phyloP scores from a whole-genome alignment of 2,888 invertebrate species.

The Elegia similella region DNA sequence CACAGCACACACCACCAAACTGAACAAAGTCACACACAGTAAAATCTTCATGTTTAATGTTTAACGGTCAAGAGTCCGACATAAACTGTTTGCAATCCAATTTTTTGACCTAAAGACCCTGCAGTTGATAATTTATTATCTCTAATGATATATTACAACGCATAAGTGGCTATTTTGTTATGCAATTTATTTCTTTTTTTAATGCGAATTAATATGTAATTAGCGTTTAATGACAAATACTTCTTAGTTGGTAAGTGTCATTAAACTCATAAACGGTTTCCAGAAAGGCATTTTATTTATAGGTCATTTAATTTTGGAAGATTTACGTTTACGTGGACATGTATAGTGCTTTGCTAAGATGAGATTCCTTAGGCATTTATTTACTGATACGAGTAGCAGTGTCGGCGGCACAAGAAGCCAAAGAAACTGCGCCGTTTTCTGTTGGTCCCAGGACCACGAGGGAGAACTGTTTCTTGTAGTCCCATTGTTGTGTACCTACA shows the following conservation, averaged over 20 bases:
- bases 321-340: too few species aligned
- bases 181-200: slow-evolving; percentile 6
- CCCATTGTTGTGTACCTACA: too few species aligned
- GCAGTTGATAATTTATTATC: slow-evolving; percentile 10
- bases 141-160: slow-evolving; percentile 7
- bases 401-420: too few species aligned
- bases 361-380: too few species aligned
- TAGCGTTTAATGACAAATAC: not conserved
- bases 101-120: slow-evolving; percentile 7
- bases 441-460: too few species aligned
- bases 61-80: not conserved
- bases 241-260: not conserved
- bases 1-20: slow-evolving; percentile 35
- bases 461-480: too few species aligned
- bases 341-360: too few species aligned
- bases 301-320: too few species aligned
- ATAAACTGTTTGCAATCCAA: slow-evolving; percentile 16
- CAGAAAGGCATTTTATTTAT: not conserved
- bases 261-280: not conserved
- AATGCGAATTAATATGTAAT: not conserved
- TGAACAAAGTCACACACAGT: slow-evolving; percentile 27
- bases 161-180: not conserved
- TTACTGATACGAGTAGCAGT: too few species aligned
- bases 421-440: too few species aligned
- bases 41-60: slow-evolving; percentile 20